These are phyloP conservation scores for Gymnorhina tibicen DNA, from an alignment of 2,113 vertebrate genomes.

Conservation along the genomic window DNA sequence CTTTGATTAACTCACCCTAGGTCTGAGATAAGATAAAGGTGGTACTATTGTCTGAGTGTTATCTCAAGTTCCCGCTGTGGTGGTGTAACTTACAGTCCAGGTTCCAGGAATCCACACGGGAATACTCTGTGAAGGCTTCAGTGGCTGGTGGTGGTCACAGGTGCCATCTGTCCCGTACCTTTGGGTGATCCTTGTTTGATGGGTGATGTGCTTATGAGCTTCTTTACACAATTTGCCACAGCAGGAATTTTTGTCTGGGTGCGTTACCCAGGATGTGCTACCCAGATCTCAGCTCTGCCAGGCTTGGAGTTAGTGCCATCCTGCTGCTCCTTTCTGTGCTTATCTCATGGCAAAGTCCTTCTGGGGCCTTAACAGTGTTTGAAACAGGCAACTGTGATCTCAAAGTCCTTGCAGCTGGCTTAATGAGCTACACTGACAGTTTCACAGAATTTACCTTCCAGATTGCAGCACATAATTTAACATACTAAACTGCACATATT, in stretches of 20 bases:
- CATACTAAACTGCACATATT: background rate
- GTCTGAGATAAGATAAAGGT: background rate
- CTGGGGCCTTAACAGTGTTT: background rate
- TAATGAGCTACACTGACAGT: background rate
- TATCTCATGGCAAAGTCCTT: background rate
- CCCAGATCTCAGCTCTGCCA: background rate
- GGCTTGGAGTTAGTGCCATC: background rate
- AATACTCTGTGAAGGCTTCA: background rate
- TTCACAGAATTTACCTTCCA: background rate
- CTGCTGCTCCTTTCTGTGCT: background rate
- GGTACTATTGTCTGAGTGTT: background rate
- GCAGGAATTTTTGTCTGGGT: background rate
- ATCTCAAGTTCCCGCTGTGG: background rate
- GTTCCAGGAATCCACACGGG: background rate
- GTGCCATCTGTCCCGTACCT: background rate
- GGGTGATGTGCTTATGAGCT: too few species aligned
- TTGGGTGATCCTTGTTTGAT: background rate
- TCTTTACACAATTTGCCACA: background rate
- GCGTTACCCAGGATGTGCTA: background rate
- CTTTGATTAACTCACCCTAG: background rate
- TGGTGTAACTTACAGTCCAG: background rate
- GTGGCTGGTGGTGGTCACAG: background rate
- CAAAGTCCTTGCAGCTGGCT: background rate
- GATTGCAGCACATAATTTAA: background rate
- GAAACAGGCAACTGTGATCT: background rate